These are phyloP conservation scores for Limnephilus auricula DNA, from an alignment of 2,888 invertebrate genomes.

Conservation along the genomic window DNA sequence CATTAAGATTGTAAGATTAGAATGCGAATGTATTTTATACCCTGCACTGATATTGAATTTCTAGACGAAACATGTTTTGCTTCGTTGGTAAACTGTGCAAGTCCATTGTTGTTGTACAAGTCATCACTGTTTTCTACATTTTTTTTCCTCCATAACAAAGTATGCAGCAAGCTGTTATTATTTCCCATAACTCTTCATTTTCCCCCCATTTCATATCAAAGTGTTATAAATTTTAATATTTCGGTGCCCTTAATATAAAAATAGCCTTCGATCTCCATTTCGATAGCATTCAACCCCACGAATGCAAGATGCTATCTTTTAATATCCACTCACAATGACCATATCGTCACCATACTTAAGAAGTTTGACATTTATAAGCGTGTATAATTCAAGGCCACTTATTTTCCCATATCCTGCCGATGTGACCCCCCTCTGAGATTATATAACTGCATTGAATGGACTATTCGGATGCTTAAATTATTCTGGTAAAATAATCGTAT, in stretches of 20 bases:
- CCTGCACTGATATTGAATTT: background rate
- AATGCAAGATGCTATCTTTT: background rate
- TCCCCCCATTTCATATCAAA: background rate
- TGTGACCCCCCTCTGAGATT: conserved; percentile 15
- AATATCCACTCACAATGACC: background rate
- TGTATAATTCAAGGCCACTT: conserved; percentile 52
- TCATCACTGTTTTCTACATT: background rate
- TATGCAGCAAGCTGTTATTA: background rate
- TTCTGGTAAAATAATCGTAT: background rate
- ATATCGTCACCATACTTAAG: conserved; percentile 5
- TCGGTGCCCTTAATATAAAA: background rate
- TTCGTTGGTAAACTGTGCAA: background rate
- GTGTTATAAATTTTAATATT: background rate
- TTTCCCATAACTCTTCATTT: background rate
- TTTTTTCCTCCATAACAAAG: background rate
- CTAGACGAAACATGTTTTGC: background rate
- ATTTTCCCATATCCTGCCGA: conserved; percentile 34
- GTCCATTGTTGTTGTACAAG: background rate
- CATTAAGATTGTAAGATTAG: too few species aligned
- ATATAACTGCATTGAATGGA: background rate
- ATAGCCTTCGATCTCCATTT: background rate
- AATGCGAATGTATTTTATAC: background rate
- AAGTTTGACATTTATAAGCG: conserved; percentile 17
- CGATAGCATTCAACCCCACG: background rate
- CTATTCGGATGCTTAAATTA: background rate